Evolutionary conservation across 2,113 vertebrate species (phyloP).

Genomic region (Menidia beryllina): DNA sequence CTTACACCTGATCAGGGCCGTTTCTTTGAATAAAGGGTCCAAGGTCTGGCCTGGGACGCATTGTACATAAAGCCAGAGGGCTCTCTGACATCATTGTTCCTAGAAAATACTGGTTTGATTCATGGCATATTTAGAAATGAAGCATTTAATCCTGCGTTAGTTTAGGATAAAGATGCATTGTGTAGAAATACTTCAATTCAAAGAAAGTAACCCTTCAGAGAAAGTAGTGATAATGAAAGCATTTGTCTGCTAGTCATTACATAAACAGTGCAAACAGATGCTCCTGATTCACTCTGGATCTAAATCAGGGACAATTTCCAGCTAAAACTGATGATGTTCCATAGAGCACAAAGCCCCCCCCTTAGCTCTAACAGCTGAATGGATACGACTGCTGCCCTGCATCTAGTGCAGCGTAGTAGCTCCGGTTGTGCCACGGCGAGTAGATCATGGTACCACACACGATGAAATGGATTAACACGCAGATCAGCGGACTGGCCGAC

Average conservation of each 20-base stretch:
- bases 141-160: background rate
- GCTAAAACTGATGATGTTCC: constrained; percentile 12
- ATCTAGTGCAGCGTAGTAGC: background rate
- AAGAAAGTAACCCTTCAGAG: background rate
- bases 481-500: constrained; percentile 57
- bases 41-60: background rate
- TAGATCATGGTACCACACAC: constrained; percentile 30
- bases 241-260: no score
- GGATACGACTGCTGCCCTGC: background rate
- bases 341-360: constrained; percentile 1
- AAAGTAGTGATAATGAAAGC: background rate
- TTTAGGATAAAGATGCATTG: background rate
- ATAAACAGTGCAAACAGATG: background rate
- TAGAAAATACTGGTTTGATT: background rate
- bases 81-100: constrained; percentile 36
- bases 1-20: no score
- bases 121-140: background rate
- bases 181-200: background rate
- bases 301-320: constrained; percentile 15
- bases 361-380: constrained; percentile 7
- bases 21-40: background rate
- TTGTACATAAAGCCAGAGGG: constrained; percentile 16
- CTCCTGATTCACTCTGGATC: background rate
- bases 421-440: constrained; percentile 1
- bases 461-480: constrained; percentile 59